phyloP scores from a whole-genome alignment of 2,113 vertebrate genomes.

The Ammospiza caudacuta region DNA sequence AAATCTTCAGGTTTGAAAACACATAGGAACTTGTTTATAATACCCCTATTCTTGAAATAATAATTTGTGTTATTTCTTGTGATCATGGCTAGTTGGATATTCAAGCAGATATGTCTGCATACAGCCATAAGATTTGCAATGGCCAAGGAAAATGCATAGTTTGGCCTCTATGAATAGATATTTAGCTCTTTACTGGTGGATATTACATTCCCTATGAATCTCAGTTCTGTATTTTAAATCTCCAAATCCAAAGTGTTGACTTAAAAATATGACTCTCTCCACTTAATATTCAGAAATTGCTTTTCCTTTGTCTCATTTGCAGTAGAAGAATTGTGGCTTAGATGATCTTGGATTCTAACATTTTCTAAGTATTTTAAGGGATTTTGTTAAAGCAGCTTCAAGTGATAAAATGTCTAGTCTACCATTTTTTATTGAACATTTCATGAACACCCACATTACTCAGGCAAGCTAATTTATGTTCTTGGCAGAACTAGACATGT shows the following conservation, averaged over 20 bases:
- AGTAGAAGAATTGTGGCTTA: neutral
- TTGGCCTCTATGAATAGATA: neutral
- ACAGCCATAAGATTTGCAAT: neutral
- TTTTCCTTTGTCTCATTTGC: neutral
- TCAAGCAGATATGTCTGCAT: neutral
- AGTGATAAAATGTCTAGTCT: neutral
- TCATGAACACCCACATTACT: neutral
- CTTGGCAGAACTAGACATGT: neutral
- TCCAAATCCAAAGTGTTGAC: neutral
- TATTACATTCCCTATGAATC: neutral
- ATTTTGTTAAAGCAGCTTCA: neutral
- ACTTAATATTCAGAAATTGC: neutral
- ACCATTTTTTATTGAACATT: neutral
- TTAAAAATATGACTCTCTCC: neutral
- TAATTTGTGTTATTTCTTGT: neutral
- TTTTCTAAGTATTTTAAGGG: neutral
- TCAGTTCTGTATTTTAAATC: neutral
- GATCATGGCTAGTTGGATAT: neutral
- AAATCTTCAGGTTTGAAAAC: neutral
- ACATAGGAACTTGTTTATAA: neutral
- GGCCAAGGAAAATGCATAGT: neutral
- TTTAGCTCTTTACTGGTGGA: neutral
- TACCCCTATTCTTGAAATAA: neutral
- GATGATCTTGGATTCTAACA: neutral
- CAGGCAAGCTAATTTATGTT: neutral